Conservation (phyloP, 2,797 vertebrate species). For the Columba guinea region DNA sequence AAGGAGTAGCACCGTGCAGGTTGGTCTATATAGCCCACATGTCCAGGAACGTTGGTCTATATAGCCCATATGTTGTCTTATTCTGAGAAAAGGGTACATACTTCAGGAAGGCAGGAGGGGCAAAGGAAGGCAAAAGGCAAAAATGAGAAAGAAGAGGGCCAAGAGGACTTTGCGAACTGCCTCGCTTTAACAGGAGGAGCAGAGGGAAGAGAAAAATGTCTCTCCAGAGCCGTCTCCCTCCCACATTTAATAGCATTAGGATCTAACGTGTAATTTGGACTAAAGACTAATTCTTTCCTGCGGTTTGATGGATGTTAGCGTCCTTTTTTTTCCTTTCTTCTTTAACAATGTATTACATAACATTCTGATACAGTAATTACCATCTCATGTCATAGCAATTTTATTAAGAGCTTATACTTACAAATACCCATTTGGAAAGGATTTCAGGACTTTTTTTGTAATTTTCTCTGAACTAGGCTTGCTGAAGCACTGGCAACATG, state of each 20-base stretch:
- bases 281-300: conserved; percentile 36
- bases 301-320: conserved; percentile 1
- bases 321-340: not conserved
- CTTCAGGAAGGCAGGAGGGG: not conserved
- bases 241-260: not conserved
- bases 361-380: conserved; percentile 58
- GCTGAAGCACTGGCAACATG: not conserved
- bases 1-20: not conserved
- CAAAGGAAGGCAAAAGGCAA: not conserved
- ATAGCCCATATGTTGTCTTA: not conserved
- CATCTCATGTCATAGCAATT: conserved; percentile 41
- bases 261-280: conserved; percentile 18
- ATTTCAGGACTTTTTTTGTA: not conserved
- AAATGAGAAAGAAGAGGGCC: not conserved
- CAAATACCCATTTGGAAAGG: conserved; percentile 31
- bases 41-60: not conserved
- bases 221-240: not conserved
- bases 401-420: conserved; percentile 55
- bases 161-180: not conserved
- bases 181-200: not conserved
- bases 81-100: not conserved
- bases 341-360: conserved; percentile 60
- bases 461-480: conserved; percentile 27
- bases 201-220: not conserved
- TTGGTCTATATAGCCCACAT: not conserved